Conservation (phyloP, 1,140 invertebrate genomes). For the Sycophila sp. region DNA sequence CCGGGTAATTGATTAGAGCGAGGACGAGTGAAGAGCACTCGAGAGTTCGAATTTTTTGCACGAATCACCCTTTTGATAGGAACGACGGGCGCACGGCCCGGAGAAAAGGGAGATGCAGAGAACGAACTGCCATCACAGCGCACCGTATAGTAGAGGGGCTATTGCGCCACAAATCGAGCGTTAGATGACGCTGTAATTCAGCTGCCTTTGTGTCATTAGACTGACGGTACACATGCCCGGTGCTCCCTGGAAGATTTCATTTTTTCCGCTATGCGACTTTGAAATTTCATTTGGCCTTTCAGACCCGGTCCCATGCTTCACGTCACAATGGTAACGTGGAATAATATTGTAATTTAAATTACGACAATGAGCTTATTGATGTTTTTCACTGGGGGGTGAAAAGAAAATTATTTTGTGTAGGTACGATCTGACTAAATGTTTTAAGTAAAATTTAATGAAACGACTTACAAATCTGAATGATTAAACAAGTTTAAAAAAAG, state of each 20-base stretch:
- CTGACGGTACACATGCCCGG: neutral
- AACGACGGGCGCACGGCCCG: neutral
- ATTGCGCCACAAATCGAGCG: slow-evolving; percentile 35
- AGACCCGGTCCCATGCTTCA: too few relatives aligned
- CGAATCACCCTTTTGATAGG: slow-evolving; percentile 31
- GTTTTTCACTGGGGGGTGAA: too few relatives aligned
- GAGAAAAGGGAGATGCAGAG: neutral
- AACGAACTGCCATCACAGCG: slow-evolving; percentile 21
- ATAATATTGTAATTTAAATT: too few relatives aligned
- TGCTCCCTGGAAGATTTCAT: neutral
- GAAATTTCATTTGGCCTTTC: too few relatives aligned
- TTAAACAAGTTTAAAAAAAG: too few relatives aligned
- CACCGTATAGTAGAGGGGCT: slow-evolving; percentile 5
- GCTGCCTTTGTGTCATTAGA: slow-evolving; percentile 26
- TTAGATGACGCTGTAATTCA: slow-evolving; percentile 32
- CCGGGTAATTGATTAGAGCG: slow-evolving; percentile 33
- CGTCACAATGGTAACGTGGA: too few relatives aligned
- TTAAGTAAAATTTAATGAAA: too few relatives aligned
- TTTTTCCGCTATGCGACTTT: neutral
- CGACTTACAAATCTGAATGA: too few relatives aligned
- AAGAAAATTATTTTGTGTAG: too few relatives aligned
- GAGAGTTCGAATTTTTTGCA: slow-evolving; percentile 34
- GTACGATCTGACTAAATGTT: too few relatives aligned
- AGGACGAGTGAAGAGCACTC: slow-evolving; percentile 23
- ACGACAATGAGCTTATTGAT: too few relatives aligned